These are phyloP conservation scores for Caenorhabditis angaria DNA, from an alignment of 2,888 invertebrate species.

Conservation along the genomic window DNA sequence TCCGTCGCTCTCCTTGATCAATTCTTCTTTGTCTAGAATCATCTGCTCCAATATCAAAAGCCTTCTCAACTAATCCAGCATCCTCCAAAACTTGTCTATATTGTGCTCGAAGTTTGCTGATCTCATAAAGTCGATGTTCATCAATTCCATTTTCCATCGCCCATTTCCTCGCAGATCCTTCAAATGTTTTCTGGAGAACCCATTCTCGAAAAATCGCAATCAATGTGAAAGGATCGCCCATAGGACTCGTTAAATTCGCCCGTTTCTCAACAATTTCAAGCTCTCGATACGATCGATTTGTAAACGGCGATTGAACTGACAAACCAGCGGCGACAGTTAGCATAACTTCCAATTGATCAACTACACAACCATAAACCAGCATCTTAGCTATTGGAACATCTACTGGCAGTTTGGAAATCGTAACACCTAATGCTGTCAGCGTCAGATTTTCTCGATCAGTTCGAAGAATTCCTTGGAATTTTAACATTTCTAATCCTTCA, in stretches of 20 bases:
- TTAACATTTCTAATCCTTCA: constrained; percentile 84
- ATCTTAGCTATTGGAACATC: constrained; percentile 88
- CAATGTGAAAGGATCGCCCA: constrained; percentile 92
- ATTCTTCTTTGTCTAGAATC: constrained; percentile 73
- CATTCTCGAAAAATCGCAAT: constrained; percentile 79
- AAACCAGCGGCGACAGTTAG: constrained; percentile 89
- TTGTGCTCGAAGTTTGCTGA: constrained; percentile 89
- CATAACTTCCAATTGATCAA: constrained; percentile 76
- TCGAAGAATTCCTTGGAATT: constrained; percentile 78
- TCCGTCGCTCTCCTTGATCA: constrained; percentile 88
- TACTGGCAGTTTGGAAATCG: constrained; percentile 88
- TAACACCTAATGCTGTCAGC: constrained; percentile 78
- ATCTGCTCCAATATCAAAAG: constrained; percentile 52
- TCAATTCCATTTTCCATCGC: constrained; percentile 88
- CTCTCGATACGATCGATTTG: constrained; percentile 83
- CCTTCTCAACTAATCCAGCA: constrained; percentile 62
- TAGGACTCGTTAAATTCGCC: constrained; percentile 83
- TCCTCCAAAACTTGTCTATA: constrained; percentile 67
- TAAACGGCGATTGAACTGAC: constrained; percentile 91
- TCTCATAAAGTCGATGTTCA: constrained; percentile 95
- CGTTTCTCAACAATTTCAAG: constrained; percentile 60
- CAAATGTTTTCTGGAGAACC: constrained; percentile 73
- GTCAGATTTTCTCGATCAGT: constrained; percentile 48
- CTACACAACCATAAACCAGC: constrained; percentile 64
- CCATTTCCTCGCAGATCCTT: constrained; percentile 79